Conservation (phyloP, 2,113 vertebrate genomes). For the Pelmatolapia mariae region DNA sequence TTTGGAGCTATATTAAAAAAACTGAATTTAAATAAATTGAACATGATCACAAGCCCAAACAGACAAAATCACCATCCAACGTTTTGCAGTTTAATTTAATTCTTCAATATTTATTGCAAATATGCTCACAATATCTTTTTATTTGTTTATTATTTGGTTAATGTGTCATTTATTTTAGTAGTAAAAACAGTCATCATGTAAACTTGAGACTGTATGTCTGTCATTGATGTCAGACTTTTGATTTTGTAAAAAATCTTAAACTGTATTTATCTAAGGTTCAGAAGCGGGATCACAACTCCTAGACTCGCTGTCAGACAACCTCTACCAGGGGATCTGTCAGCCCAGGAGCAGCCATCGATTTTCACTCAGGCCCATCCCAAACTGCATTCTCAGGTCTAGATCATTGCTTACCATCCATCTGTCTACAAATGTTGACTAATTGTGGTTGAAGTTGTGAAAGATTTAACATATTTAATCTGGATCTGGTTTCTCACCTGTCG, state of each 20-base stretch:
- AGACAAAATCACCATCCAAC: not conserved
- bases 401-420: not conserved
- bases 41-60: not conserved
- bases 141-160: not conserved
- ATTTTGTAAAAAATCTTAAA: not conserved
- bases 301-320: fast-evolving
- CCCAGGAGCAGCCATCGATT: not conserved
- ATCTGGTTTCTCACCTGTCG: slow-evolving; percentile 50
- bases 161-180: not conserved
- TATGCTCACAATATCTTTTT: not conserved
- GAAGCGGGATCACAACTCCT: not conserved
- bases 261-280: not conserved
- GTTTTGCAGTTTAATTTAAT: not conserved
- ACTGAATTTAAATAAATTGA: not conserved
- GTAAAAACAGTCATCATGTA: not conserved
- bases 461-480: not conserved
- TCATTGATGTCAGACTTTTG: not conserved
- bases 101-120: not conserved
- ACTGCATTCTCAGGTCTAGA: not conserved
- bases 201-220: not conserved
- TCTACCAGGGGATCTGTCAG: not conserved
- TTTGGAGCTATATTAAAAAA: not conserved
- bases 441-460: not conserved
- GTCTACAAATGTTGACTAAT: not conserved
- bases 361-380: not conserved